Evolutionary conservation across 30 jellyfish, hydroid and myxozoan species (phyloP).

Genomic region (Morbakka virulenta): DNA sequence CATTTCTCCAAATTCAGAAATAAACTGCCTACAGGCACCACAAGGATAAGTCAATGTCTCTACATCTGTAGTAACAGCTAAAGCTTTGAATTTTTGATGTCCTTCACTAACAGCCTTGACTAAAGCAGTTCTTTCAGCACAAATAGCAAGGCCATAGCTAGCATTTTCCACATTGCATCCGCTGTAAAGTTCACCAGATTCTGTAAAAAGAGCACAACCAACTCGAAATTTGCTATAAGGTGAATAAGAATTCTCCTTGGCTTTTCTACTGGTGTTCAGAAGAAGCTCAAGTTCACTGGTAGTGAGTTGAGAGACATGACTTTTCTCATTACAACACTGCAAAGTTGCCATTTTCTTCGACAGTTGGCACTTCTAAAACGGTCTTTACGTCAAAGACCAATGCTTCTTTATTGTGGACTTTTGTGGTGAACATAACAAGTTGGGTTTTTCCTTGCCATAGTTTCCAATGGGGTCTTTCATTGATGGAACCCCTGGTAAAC

Average conservation of each 20-base stretch:
- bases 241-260: slow-evolving; percentile 74
- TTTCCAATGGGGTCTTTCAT: too few species aligned
- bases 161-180: slow-evolving; percentile 98
- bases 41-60: slow-evolving; percentile 70
- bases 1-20: slow-evolving; percentile 89
- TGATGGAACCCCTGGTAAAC: too few species aligned
- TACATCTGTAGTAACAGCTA: slow-evolving; percentile 87
- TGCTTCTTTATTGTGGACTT: too few species aligned
- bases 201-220: slow-evolving; percentile 76
- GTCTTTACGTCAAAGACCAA: too few species aligned
- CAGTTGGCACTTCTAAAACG: too few species aligned
- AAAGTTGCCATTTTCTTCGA: too few species aligned
- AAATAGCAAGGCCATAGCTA: slow-evolving; percentile 91
- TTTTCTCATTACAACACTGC: too few species aligned
- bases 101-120: slow-evolving; percentile 99
- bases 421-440: too few species aligned
- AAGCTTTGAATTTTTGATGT: slow-evolving; percentile 61
- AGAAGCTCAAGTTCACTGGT: too few species aligned
- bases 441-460: too few species aligned
- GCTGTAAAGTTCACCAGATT: slow-evolving; percentile 47
- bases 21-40: slow-evolving; percentile 98
- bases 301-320: too few species aligned
- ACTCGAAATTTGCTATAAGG: slow-evolving; percentile 88
- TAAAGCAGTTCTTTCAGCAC: slow-evolving; percentile 98
- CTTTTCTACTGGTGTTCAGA: slow-evolving; percentile 41